A percentile compares a stretch with the other conserved stretches of the same genome.
phyloP scores from a whole-genome alignment of 2,113 vertebrate species.

The Cyprinodon brontotheroides region DNA sequence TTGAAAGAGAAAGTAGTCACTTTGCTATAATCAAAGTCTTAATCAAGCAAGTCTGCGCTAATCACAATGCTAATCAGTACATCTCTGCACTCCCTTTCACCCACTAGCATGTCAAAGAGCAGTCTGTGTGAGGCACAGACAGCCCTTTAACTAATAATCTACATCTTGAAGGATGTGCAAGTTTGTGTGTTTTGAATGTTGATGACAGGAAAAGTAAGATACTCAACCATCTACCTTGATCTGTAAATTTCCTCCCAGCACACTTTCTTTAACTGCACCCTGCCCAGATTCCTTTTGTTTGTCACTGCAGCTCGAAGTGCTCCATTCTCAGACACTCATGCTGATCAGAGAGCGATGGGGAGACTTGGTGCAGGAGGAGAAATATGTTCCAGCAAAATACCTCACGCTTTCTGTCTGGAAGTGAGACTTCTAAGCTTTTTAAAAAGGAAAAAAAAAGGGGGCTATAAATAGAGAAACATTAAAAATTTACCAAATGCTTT shows the following conservation, averaged over 20 bases:
- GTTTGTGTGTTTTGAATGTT: slow-evolving; percentile 48
- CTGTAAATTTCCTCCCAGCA: slow-evolving; percentile 20
- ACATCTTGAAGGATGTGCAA: slow-evolving; percentile 38
- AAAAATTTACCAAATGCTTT: neutral
- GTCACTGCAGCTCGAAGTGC: slow-evolving; percentile 96
- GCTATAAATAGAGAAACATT: neutral
- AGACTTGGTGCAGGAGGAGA: slow-evolving; percentile 97
- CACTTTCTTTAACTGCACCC: slow-evolving; percentile 80
- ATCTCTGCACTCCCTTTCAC: slow-evolving; percentile 50
- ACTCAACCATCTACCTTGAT: slow-evolving; percentile 32
- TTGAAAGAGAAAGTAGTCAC: slow-evolving; percentile 9
- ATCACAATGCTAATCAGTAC: slow-evolving; percentile 69
- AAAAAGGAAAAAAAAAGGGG: neutral
- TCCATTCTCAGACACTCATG: slow-evolving; percentile 97
- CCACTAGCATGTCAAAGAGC: slow-evolving; percentile 62
- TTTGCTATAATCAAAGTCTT: slow-evolving; percentile 41
- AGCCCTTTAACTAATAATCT: slow-evolving; percentile 49
- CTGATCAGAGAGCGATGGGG: slow-evolving; percentile 97
- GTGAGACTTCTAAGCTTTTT: slow-evolving; percentile 78
- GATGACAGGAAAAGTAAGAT: slow-evolving; percentile 42
- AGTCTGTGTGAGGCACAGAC: slow-evolving; percentile 67
- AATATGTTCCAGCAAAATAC: slow-evolving; percentile 93
- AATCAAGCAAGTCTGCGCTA: slow-evolving; percentile 40
- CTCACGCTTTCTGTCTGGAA: slow-evolving; percentile 97
- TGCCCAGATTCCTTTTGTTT: slow-evolving; percentile 95